Percentiles rank a stretch among this genome's conserved stretches.
Conservation (phyloP, 2,888 invertebrate genomes). For the Xestia ashworthii region DNA sequence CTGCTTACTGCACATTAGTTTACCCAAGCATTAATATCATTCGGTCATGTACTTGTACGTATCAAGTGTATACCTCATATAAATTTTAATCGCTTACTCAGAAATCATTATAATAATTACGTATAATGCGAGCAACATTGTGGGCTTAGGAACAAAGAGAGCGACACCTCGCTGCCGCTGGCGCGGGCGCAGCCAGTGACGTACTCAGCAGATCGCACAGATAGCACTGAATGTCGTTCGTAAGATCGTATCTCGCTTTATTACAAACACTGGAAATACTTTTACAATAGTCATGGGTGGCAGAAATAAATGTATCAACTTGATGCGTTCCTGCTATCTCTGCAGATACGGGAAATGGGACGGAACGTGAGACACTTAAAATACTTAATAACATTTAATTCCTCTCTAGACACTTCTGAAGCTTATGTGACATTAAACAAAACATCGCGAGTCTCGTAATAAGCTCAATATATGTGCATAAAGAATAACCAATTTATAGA, state of each 20-base stretch:
- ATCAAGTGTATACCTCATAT: slow-evolving; percentile 61
- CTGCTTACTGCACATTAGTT: slow-evolving; percentile 55
- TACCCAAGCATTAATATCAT: slow-evolving; percentile 63
- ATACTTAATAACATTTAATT: slow-evolving; percentile 38
- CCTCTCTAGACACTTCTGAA: slow-evolving; percentile 34
- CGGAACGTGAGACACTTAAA: slow-evolving; percentile 10
- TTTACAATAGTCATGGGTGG: slow-evolving; percentile 60
- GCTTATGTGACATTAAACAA: slow-evolving; percentile 27
- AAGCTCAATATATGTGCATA: slow-evolving; percentile 35
- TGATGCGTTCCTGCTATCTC: slow-evolving; percentile 28
- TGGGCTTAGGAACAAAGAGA: slow-evolving; percentile 69
- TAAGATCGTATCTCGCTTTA: slow-evolving; percentile 63
- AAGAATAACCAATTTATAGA: slow-evolving; percentile 35
- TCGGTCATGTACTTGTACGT: slow-evolving; percentile 56
- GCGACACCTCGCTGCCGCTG: slow-evolving; percentile 64
- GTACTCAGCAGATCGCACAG: slow-evolving; percentile 55
- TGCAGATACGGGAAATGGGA: slow-evolving; percentile 40
- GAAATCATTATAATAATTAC: slow-evolving; percentile 74
- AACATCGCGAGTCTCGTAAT: slow-evolving; percentile 19
- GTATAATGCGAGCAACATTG: slow-evolving; percentile 71
- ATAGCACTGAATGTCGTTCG: slow-evolving; percentile 64
- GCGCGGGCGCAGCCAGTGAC: slow-evolving; percentile 52
- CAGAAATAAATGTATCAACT: slow-evolving; percentile 55
- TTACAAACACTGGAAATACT: slow-evolving; percentile 63
- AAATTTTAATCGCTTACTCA: slow-evolving; percentile 68